Conservation (phyloP, 2,113 vertebrate species). For the Odontophorus gujanensis region DNA sequence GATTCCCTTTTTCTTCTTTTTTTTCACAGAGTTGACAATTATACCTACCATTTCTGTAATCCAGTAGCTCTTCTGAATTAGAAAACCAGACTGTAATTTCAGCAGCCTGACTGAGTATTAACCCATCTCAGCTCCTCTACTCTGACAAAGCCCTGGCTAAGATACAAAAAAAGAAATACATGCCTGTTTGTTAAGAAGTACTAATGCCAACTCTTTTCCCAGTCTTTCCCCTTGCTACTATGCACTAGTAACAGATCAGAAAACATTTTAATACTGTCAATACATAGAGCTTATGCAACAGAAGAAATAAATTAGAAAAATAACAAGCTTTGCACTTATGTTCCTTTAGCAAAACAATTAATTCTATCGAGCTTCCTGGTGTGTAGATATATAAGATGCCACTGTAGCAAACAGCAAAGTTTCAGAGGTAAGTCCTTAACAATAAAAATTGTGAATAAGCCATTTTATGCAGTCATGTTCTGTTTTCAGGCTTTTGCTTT, state of each 20-base stretch:
- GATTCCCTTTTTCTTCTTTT: not conserved
- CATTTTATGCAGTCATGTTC: not conserved
- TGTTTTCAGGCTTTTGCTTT: not conserved
- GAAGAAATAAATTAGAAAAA: conserved; percentile 3
- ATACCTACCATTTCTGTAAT: conserved; percentile 47
- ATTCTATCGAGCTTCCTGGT: not conserved
- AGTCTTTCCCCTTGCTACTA: not conserved
- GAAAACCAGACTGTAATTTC: conserved; percentile 64
- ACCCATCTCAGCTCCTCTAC: not conserved
- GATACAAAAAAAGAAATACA: conserved; percentile 52
- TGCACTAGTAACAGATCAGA: conserved; percentile 10
- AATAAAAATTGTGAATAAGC: not conserved
- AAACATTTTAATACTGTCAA: conserved; percentile 21
- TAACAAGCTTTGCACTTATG: not conserved
- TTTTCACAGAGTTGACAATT: conserved; percentile 30
- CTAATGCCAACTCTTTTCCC: not conserved
- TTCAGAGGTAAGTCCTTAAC: not conserved
- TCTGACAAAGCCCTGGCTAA: conserved; percentile 54
- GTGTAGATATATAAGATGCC: not conserved
- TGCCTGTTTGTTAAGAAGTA: conserved; percentile 1
- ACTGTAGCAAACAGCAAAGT: not conserved
- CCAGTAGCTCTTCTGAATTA: conserved; percentile 31
- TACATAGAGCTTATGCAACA: not conserved
- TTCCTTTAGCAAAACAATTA: not conserved
- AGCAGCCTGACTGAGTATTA: conserved; percentile 39